phyloP scores from a whole-genome alignment of 2,113 vertebrate genomes.

The Paratilapia polleni region DNA sequence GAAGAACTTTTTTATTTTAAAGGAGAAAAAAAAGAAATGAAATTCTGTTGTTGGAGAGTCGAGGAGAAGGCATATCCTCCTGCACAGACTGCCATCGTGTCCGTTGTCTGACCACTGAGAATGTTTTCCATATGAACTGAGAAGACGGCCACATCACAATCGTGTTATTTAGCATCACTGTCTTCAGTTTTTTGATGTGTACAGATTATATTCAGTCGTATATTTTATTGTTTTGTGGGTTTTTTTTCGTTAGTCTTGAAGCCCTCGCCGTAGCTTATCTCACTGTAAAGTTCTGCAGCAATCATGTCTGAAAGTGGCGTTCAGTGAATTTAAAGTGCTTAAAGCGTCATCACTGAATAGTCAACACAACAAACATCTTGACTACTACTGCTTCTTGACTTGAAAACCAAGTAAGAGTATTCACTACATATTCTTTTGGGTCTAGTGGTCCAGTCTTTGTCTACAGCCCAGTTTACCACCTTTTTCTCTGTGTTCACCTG shows the following conservation, averaged over 20 bases:
- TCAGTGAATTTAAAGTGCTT: slow-evolving; percentile 46
- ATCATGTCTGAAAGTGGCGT: slow-evolving; percentile 29
- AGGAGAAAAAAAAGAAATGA: slow-evolving; percentile 35
- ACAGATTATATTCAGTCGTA: slow-evolving; percentile 71
- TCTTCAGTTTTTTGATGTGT: slow-evolving; percentile 52
- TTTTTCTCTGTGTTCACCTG: not conserved
- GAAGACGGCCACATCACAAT: slow-evolving; percentile 58
- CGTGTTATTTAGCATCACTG: slow-evolving; percentile 60
- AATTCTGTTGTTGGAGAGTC: slow-evolving; percentile 47
- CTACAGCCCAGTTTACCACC: not conserved
- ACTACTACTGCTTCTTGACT: slow-evolving; percentile 70
- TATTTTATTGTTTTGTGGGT: slow-evolving; percentile 57
- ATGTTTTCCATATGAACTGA: slow-evolving; percentile 73
- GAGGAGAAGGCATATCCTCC: slow-evolving; percentile 73
- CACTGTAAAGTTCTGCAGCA: slow-evolving; percentile 44
- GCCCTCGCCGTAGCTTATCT: slow-evolving; percentile 52
- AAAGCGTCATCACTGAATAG: slow-evolving; percentile 47
- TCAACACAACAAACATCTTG: slow-evolving; percentile 57
- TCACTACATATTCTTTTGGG: slow-evolving; percentile 20
- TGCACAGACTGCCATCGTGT: slow-evolving; percentile 39
- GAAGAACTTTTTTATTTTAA: slow-evolving; percentile 63
- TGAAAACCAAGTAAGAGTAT: slow-evolving; percentile 49
- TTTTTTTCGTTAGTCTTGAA: slow-evolving; percentile 26
- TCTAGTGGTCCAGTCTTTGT: not conserved
- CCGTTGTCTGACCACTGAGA: slow-evolving; percentile 91